phyloP scores from a whole-genome alignment of 2,113 vertebrate species.

The Neolamprologus caudopunctatus region DNA sequence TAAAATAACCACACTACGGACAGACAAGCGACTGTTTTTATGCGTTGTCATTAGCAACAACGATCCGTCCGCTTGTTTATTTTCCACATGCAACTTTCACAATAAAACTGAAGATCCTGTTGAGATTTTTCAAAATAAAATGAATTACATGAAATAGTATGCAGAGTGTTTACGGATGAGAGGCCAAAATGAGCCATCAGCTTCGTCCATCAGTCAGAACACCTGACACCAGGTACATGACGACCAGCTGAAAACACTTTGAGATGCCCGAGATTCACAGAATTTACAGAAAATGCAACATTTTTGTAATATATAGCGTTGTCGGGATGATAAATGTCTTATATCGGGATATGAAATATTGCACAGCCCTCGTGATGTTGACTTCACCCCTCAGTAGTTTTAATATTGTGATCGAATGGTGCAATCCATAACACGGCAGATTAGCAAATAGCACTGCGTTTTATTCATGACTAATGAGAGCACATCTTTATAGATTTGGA shows the following conservation, averaged over 20 bases:
- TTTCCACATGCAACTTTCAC: fast-evolving
- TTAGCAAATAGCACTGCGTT: not conserved
- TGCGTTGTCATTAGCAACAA: fast-evolving
- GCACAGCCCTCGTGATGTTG: not conserved
- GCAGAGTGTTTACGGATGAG: not conserved
- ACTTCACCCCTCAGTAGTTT: not conserved
- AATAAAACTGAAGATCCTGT: not conserved
- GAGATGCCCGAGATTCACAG: not conserved
- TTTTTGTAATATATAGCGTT: not conserved
- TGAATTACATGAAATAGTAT: fast-evolving
- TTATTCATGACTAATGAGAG: not conserved
- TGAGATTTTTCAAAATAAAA: not conserved
- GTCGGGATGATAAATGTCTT: not conserved
- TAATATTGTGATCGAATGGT: not conserved
- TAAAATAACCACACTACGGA: not conserved
- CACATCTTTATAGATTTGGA: not conserved
- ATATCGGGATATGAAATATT: not conserved
- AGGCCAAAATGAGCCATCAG: not conserved
- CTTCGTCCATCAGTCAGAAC: not conserved
- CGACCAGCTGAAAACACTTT: not conserved
- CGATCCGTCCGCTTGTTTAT: fast-evolving
- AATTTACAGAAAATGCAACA: not conserved
- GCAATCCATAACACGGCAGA: not conserved
- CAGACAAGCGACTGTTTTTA: not conserved
- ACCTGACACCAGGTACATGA: not conserved